phyloP scores from a whole-genome alignment of 2,113 vertebrate species.

The Festucalex cinctus region DNA sequence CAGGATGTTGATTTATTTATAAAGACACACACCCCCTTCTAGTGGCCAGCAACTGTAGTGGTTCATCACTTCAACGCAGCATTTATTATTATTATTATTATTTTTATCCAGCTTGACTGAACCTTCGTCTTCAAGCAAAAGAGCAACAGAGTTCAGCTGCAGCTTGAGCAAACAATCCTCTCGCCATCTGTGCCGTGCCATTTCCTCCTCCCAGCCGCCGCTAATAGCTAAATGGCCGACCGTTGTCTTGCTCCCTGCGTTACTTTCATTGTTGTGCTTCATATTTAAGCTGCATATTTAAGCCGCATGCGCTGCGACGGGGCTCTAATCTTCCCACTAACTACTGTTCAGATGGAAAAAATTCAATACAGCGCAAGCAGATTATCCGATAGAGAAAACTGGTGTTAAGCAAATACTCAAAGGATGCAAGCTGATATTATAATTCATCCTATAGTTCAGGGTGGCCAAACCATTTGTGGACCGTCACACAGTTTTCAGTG shows the following conservation, averaged over 20 bases:
- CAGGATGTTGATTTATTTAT: constrained; percentile 63
- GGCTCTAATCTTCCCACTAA: constrained; percentile 54
- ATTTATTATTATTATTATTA: no score
- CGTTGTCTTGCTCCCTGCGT: constrained; percentile 43
- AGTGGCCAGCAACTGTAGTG: constrained; percentile 60
- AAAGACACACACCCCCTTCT: constrained; percentile 62
- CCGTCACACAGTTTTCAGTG: no score
- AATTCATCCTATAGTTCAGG: not conserved
- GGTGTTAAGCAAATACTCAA: constrained; percentile 5
- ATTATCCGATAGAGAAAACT: constrained; percentile 29
- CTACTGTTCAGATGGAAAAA: constrained; percentile 52
- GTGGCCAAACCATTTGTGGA: no score
- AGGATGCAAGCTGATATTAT: constrained; percentile 7
- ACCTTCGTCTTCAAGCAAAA: constrained; percentile 22
- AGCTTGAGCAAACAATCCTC: constrained; percentile 40
- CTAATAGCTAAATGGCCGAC: constrained; percentile 48
- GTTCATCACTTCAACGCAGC: constrained; percentile 41
- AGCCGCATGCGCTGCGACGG: constrained; percentile 36
- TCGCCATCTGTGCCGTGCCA: constrained; percentile 59
- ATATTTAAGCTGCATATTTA: constrained; percentile 40
- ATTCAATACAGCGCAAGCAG: constrained; percentile 15
- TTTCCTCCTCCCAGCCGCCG: constrained; percentile 48
- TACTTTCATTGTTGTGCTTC: constrained; percentile 68
- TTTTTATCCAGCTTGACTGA: constrained; percentile 23
- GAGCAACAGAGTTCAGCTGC: constrained; percentile 15